Conservation (phyloP, 1,140 invertebrate species). For the Microplitis mediator region DNA sequence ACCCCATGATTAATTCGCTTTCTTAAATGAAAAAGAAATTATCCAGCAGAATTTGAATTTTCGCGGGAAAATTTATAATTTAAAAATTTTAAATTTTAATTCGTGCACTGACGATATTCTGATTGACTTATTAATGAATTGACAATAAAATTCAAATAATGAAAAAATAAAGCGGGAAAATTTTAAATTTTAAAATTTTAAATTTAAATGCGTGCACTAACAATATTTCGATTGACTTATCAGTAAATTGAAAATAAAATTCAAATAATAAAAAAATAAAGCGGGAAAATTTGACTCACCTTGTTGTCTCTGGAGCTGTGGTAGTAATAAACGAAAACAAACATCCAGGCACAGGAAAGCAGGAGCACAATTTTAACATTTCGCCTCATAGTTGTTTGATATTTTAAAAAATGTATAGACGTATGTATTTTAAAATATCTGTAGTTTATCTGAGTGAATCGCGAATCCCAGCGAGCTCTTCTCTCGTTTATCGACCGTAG, state of each 20-base stretch:
- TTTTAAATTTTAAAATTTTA: too few relatives aligned
- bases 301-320: constrained; percentile 61
- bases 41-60: neutral
- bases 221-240: too few relatives aligned
- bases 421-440: neutral
- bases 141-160: neutral
- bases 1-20: too few relatives aligned
- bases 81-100: too few relatives aligned
- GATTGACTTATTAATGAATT: too few relatives aligned
- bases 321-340: constrained; percentile 65
- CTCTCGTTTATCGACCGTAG: constrained; percentile 30
- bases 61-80: neutral
- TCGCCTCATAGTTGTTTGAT: constrained; percentile 55
- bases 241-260: too few relatives aligned
- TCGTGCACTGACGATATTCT: too few relatives aligned
- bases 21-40: too few relatives aligned
- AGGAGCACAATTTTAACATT: constrained; percentile 65
- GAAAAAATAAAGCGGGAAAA: neutral
- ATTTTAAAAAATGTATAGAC: neutral
- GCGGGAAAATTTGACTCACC: constrained; percentile 39
- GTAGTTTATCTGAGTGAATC: constrained; percentile 1
- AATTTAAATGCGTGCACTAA: too few relatives aligned
- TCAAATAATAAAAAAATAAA: neutral
- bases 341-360: constrained; percentile 66
- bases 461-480: neutral